Conservation (phyloP, 2,888 invertebrate species). For the Cosmopolites sordidus region DNA sequence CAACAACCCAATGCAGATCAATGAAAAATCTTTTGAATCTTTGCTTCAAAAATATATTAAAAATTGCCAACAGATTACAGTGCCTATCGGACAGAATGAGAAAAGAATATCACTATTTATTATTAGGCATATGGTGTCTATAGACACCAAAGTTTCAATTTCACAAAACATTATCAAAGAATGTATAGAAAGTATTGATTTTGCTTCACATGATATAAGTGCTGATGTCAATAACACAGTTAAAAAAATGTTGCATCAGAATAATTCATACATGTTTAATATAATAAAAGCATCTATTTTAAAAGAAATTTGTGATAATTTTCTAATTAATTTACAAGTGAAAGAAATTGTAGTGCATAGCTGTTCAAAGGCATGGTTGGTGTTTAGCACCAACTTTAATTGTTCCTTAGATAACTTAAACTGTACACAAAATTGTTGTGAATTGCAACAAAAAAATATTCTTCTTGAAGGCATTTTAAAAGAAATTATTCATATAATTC, state of each 20-base stretch:
- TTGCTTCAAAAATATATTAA: constrained; percentile 27
- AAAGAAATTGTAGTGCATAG: constrained; percentile 24
- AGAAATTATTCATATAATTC: constrained; percentile 18
- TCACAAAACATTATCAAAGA: too few species aligned
- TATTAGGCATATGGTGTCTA: constrained; percentile 3
- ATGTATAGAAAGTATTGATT: too few species aligned
- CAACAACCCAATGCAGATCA: constrained; percentile 20
- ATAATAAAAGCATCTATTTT: constrained; percentile 24
- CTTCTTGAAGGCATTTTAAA: background rate
- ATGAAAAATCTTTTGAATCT: constrained; percentile 30
- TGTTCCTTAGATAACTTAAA: constrained; percentile 2
- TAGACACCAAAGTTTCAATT: too few species aligned
- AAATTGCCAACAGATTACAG: constrained; percentile 15
- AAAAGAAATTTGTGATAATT: constrained; percentile 23
- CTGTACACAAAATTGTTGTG: constrained; percentile 10
- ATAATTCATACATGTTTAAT: constrained; percentile 21
- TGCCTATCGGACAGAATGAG: constrained; percentile 17
- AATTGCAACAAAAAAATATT: constrained; percentile 18
- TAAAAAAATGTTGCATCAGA: constrained; percentile 13
- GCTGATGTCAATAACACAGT: constrained; percentile 5
- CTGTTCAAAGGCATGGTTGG: constrained; percentile 28
- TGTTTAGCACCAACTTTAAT: constrained; percentile 24
- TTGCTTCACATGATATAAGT: background rate
- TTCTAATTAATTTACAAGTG: constrained; percentile 11
- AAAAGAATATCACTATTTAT: constrained; percentile 19